Evolutionary conservation across 2,797 vertebrate species (phyloP).

Genomic region (Spatula versicolor): DNA sequence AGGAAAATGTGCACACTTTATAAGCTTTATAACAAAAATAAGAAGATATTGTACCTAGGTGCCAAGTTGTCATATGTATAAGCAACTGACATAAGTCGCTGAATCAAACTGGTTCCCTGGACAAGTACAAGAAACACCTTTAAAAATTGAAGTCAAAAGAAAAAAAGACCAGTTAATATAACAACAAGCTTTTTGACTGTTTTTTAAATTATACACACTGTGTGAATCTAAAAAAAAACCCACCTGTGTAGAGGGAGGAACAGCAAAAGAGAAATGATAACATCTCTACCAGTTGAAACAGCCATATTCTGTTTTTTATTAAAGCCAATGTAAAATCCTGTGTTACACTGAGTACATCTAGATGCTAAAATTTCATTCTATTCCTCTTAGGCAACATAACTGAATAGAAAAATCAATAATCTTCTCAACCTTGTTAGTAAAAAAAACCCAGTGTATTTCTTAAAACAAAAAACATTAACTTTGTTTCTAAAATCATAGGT

Average conservation of each 20-base stretch:
- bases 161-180: conserved; percentile 71
- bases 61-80: conserved; percentile 99
- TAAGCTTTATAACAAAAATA: conserved; percentile 61
- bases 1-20: conserved; percentile 38
- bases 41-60: conserved; percentile 86
- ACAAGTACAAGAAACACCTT: conserved; percentile 97
- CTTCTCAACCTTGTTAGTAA: not conserved
- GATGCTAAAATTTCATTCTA: not conserved
- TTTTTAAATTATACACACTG: conserved; percentile 53
- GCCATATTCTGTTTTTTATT: not conserved
- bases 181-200: conserved; percentile 65
- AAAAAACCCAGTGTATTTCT: not conserved
- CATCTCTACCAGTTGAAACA: not conserved
- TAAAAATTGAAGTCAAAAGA: conserved; percentile 75
- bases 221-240: conserved; percentile 59
- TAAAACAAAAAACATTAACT: not conserved
- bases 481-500: not conserved
- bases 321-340: conserved; percentile 5
- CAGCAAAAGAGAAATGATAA: not conserved
- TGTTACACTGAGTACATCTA: not conserved
- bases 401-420: not conserved
- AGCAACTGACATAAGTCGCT: conserved; percentile 96
- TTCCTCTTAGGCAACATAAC: not conserved
- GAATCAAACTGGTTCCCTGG: conserved; percentile 96
- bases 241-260: conserved; percentile 20